Conservation (phyloP, 2,888 invertebrate genomes). For the Himalopsyche japonica region DNA sequence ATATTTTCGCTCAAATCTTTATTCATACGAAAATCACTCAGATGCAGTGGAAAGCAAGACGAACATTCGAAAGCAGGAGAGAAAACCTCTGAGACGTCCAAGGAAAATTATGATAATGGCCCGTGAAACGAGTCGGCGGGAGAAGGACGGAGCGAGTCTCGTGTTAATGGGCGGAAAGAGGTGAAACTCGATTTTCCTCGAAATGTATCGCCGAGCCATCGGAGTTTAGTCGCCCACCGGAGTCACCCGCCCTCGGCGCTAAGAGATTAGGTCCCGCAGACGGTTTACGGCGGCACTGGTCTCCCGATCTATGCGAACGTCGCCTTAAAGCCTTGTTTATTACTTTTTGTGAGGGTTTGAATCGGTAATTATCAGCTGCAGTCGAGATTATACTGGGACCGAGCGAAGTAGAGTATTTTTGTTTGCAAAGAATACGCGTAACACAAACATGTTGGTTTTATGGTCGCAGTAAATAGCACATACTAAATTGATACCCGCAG, state of each 20-base stretch:
- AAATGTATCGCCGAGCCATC: conserved; percentile 43
- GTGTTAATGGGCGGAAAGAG: conserved; percentile 28
- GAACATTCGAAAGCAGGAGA: background rate
- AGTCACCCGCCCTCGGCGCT: conserved; percentile 35
- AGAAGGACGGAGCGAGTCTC: conserved; percentile 21
- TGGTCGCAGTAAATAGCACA: no score
- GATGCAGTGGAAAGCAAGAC: background rate
- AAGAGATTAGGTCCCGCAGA: conserved; percentile 41
- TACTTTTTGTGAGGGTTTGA: conserved; percentile 19
- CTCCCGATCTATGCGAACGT: conserved; percentile 8
- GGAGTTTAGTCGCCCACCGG: conserved; percentile 42
- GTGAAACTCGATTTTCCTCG: conserved; percentile 29
- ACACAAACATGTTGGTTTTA: background rate
- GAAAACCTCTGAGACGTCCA: background rate
- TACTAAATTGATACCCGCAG: no score
- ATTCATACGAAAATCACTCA: background rate
- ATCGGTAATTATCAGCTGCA: conserved; percentile 11
- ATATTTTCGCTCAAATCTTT: background rate
- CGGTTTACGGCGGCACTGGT: conserved; percentile 28
- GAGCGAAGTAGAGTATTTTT: background rate
- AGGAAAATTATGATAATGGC: conserved; percentile 36
- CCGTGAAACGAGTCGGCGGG: conserved; percentile 12
- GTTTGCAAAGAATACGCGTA: background rate
- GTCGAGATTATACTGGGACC: background rate
- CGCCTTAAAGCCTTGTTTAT: conserved; percentile 8